Conservation (phyloP, 1,140 invertebrate genomes). For the Drosophila chauvacae region DNA sequence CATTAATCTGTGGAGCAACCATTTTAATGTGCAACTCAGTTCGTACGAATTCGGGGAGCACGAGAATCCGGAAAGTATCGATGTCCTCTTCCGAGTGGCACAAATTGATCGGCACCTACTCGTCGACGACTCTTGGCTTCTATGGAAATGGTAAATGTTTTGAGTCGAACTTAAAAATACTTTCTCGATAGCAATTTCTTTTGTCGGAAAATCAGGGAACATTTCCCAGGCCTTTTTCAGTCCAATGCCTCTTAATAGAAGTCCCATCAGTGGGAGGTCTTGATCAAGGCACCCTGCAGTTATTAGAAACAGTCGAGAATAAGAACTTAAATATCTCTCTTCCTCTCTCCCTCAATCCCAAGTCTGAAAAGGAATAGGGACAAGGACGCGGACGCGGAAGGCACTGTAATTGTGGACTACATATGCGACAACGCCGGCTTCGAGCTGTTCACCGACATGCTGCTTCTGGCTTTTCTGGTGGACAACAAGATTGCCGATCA, state of each 20-base stretch:
- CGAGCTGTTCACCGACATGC: slow-evolving; percentile 95
- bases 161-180: too few relatives aligned
- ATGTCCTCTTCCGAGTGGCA: slow-evolving; percentile 88
- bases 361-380: slow-evolving; percentile 50
- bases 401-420: slow-evolving; percentile 87
- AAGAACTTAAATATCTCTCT: too few relatives aligned
- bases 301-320: background rate
- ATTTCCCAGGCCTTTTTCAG: background rate
- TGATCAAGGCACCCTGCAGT: too few relatives aligned
- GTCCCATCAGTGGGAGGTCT: background rate
- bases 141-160: slow-evolving; percentile 85
- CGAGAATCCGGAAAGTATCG: slow-evolving; percentile 86
- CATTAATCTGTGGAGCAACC: slow-evolving; percentile 90
- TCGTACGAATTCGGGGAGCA: slow-evolving; percentile 87
- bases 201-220: background rate
- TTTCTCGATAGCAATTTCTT: background rate
- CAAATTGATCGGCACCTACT: slow-evolving; percentile 89
- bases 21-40: slow-evolving; percentile 89
- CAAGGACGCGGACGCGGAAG: background rate
- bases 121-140: slow-evolving; percentile 86
- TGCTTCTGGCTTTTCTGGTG: slow-evolving; percentile 92
- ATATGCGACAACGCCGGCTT: slow-evolving; percentile 97
- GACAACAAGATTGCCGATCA: slow-evolving; percentile 88
- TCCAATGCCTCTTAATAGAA: background rate
- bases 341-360: too few relatives aligned